Base-by-base conservation (phyloP, 2,888 invertebrate genomes). In the Trichogramma evanescens region DNA sequence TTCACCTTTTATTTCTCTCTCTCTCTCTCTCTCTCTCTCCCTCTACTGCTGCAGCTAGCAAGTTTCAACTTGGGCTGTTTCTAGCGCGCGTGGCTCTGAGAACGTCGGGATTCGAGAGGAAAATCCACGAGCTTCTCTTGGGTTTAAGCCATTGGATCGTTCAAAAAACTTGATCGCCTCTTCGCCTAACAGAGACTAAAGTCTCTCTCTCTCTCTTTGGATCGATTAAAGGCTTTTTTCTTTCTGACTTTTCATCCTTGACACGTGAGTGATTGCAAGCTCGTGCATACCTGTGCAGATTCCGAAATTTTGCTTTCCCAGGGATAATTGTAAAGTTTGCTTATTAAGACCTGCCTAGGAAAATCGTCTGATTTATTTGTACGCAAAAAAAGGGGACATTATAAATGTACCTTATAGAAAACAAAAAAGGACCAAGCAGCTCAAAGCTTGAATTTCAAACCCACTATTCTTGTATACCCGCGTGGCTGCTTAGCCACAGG, bases 111-210 rank as follows among this genome's bases (percentile, higher is more conserved):
- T 8, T 13, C 56, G 40, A 5, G 7, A 9, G 41, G 13, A 48
- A 46, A 59, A 62, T 59, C 59, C 48, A 54, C 56, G 59, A 62
- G 56, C 58, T 59, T 56, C 62, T 48, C 13, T n/a, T n/a, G 49
- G 53, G 56, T 48, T 48, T 52, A 9, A 41, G n/a, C 13, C 55
- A 60, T 58, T 52, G 59, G 13, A 63, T 57, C 59, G 54, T 63
- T 63, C 60, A 63, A 58, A 58, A 57, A 60, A 59, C 56, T 56
- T 59, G 63, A 60, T 63, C 63, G 60, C 43, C 57, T 56, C n/a
- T 52, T 49, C 43, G 44, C 45, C 42, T 9, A 9, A 4, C 9
- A 10, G 8, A 45, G 45, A 45, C n/a, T 45, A 45, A 45, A 45
- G 45, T 45, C 45, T 45, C 26, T 45, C n/a, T 39, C 39, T 10